Evolutionary conservation across 2,797 vertebrate genomes (phyloP).

Genomic region (Limnodromus scolopaceus): DNA sequence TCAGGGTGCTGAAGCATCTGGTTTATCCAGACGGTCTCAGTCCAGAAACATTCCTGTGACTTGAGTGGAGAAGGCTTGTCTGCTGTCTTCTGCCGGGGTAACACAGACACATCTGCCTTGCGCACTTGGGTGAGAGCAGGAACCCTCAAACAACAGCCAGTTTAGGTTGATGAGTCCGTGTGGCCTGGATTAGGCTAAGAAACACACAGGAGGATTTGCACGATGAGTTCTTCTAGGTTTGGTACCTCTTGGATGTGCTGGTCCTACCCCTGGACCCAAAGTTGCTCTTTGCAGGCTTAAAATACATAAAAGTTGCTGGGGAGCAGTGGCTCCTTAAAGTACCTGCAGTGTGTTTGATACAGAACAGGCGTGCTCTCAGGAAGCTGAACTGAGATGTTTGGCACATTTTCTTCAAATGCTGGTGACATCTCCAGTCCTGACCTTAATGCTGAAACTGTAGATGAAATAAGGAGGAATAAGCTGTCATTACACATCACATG

Average conservation of each 20-base stretch:
- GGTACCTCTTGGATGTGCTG: neutral
- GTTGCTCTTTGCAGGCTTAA: neutral
- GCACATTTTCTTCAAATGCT: neutral
- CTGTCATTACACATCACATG: fast-evolving
- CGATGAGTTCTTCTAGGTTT: neutral
- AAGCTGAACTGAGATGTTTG: neutral
- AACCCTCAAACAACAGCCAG: fast-evolving
- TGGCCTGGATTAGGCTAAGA: neutral
- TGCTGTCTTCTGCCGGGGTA: neutral
- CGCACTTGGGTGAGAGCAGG: neutral
- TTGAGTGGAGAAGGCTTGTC: neutral
- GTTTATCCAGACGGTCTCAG: slow-evolving; percentile 1
- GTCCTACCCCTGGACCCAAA: neutral
- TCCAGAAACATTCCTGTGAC: slow-evolving; percentile 13
- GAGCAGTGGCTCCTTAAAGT: neutral
- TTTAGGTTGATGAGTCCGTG: too few species aligned
- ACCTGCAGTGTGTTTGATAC: neutral
- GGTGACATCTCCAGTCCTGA: neutral
- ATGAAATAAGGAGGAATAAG: neutral
- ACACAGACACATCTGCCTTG: fast-evolving
- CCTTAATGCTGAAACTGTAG: neutral
- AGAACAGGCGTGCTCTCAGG: fast-evolving
- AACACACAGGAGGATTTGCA: neutral
- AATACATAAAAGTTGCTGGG: neutral
- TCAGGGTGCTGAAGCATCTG: slow-evolving; percentile 19